Percentiles rank a stretch among this genome's conserved stretches.
phyloP scores from a whole-genome alignment of 2,113 vertebrate species.

The Cyanoramphus novaezelandiae region DNA sequence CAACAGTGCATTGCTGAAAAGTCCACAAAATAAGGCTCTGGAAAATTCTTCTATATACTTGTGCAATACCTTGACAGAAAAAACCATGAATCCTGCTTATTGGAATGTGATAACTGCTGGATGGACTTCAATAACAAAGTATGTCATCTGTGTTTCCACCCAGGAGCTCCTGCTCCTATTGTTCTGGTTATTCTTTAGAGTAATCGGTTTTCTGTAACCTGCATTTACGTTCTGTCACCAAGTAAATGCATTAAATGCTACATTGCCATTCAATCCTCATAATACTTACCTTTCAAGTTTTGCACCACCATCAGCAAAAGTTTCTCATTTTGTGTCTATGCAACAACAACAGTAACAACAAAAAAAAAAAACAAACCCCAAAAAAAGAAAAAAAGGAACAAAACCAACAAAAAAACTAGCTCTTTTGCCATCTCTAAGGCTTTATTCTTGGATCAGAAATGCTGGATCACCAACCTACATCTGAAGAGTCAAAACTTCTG shows the following conservation, averaged over 20 bases:
- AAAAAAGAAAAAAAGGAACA: background rate
- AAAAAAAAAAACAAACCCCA: no score
- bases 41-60: background rate
- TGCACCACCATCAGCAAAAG: background rate
- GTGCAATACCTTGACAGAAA: background rate
- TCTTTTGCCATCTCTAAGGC: background rate
- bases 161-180: background rate
- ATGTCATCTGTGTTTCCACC: background rate
- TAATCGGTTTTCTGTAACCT: slow-evolving; percentile 22
- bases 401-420: background rate
- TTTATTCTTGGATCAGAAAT: background rate
- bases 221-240: background rate
- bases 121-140: background rate
- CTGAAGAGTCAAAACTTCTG: background rate
- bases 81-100: background rate
- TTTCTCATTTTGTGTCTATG: background rate
- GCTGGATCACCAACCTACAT: rapidly evolving
- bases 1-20: background rate
- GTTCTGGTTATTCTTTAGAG: background rate
- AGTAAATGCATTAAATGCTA: slow-evolving; percentile 23
- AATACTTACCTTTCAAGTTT: background rate
- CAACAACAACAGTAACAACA: background rate
- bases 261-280: background rate
- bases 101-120: background rate
- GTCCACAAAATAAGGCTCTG: background rate